phyloP scores from a whole-genome alignment of 2,888 invertebrate genomes.

The Cancer borealis region DNA sequence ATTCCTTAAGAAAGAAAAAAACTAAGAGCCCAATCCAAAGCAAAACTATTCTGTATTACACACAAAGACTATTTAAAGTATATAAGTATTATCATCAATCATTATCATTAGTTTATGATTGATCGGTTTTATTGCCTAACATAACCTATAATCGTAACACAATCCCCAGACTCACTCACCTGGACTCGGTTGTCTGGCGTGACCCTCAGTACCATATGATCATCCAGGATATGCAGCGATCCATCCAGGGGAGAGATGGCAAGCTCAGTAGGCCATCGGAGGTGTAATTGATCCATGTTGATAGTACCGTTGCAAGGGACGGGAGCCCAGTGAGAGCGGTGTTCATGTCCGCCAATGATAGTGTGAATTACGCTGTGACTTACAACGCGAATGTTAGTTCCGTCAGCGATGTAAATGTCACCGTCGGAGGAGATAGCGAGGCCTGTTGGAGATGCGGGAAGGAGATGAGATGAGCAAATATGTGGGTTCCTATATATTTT shows the following conservation, averaged over 20 bases:
- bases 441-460: background rate
- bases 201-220: conserved; percentile 93
- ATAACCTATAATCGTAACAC: too few species aligned
- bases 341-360: conserved; percentile 94
- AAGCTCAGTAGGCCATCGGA: conserved; percentile 98
- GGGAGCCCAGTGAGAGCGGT: conserved; percentile 94
- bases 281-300: conserved; percentile 84
- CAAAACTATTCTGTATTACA: too few species aligned
- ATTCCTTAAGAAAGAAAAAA: too few species aligned
- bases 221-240: conserved; percentile 96
- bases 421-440: conserved; percentile 93
- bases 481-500: background rate
- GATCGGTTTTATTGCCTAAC: too few species aligned
- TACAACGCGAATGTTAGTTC: conserved; percentile 95
- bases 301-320: conserved; percentile 93
- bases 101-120: too few species aligned
- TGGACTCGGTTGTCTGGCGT: conserved; percentile 90
- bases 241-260: conserved; percentile 96
- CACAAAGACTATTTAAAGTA: too few species aligned
- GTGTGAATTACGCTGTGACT: conserved; percentile 96
- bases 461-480: background rate
- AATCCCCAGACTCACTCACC: conserved; percentile 83
- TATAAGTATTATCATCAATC: too few species aligned
- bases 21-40: too few species aligned
- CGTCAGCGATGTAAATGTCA: conserved; percentile 96